Conservation (phyloP, 2,888 invertebrate genomes). For the Pristionchus mayeri region DNA sequence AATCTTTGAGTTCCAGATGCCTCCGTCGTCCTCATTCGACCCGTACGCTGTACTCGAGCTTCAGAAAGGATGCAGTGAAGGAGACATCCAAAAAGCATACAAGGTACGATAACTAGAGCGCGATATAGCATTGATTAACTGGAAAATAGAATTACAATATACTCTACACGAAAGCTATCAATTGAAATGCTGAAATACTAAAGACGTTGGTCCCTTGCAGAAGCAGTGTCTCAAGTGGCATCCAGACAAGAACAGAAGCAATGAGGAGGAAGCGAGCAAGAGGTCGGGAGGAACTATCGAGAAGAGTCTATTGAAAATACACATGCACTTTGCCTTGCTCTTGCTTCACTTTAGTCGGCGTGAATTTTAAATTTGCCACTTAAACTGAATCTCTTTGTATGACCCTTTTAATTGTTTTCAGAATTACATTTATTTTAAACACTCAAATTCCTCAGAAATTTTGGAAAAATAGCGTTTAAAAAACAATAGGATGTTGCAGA, state of each 20-base stretch:
- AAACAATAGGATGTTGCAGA: conserved; percentile 43
- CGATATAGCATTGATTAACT: too few species aligned
- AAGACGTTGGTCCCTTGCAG: neutral
- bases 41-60: conserved; percentile 63
- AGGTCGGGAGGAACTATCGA: conserved; percentile 11
- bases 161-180: too few species aligned
- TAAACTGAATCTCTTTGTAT: too few species aligned
- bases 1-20: neutral
- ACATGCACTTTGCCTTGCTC: too few species aligned
- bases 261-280: conserved; percentile 59
- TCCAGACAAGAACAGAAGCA: conserved; percentile 66
- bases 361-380: too few species aligned
- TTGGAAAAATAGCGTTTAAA: neutral
- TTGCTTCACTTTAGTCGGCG: too few species aligned
- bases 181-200: too few species aligned
- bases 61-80: conserved; percentile 60
- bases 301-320: too few species aligned
- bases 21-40: conserved; percentile 48
- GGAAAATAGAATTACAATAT: too few species aligned
- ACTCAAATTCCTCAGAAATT: neutral
- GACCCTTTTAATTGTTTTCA: too few species aligned
- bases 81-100: conserved; percentile 65
- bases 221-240: conserved; percentile 66
- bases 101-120: too few species aligned
- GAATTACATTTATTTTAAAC: too few species aligned